Evolutionary conservation across 2,113 vertebrate species (phyloP), one percentile per base, ranked within the genome.

Genomic region (Bufo gargarizans): DNA sequence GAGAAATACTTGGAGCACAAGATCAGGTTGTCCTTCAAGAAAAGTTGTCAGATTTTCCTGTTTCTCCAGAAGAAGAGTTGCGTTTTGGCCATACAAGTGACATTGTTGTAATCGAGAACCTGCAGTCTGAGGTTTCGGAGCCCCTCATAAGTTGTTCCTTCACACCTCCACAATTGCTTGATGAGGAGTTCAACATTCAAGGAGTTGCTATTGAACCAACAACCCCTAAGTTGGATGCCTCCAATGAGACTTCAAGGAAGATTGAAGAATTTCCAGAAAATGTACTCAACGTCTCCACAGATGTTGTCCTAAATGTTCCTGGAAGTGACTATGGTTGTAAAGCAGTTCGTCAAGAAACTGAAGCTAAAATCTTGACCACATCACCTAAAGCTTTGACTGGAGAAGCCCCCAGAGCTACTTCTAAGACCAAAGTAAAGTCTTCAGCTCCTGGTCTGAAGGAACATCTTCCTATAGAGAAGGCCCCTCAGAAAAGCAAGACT

Each of bases 401-500:
- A 53, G 84, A 86, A 58, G 56, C 45, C 22, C 6, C 50, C 22
- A 81, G 61, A 56, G 80, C 53, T 11, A n/a, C 7, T n/a, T 0
- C 81, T 8, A 88, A 82, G 77, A 80, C 16, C 0, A 83, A 81
- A 79, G 7, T 13, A 0, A 10, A 19, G 2, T 0, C 76, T 22
- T 17, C 45, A 12, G 19, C 12, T 47, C 49, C 49, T 7, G 9
- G 16, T 53, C 3, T 55, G 45, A 82, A 77, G 67, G 89, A 59
- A 33, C 76, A 63, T 14, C 53, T 13, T 87, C 14, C 8, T 0
- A 8, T 3, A 91, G 89, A 0, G 71, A 79, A 9, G 90, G 83
- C 58, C 17, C 11, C 0, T 9, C 2, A 10, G 83, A 85, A 17
- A 92, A 91, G 87, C 20, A 88, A 93, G 84, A 4, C 81, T 0